Evolutionary conservation across 2,113 vertebrate species (phyloP), one percentile per base, ranked within the genome.

Genomic region (Megalops atlanticus): DNA sequence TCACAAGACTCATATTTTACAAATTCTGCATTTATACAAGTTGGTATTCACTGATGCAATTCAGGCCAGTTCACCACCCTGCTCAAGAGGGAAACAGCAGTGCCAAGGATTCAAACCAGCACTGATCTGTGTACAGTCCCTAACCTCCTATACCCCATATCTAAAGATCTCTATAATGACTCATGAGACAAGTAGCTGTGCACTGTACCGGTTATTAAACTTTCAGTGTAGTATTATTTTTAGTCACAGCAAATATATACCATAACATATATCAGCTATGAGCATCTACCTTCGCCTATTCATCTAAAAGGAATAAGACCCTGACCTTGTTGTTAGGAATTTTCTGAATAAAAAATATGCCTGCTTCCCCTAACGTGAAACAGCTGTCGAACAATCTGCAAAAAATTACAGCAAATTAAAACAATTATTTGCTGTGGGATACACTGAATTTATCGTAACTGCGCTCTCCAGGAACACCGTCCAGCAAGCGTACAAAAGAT

Each of bases 341-440:
- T 92, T 92, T 84, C 85, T 78, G 64, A 43, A 80, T 81, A 87
- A 83, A 64, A 74, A 81, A 84, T 84, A 82, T 78, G 79, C 40
- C 85, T 88, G 86, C 82, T 82, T 15, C 39, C 85, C 83, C 83
- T 93, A 91, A 93, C 84, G 80, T 82, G 88, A 89, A 91, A 87
- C 91, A 93, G 92, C 91, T 92, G 92, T 79, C 79, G 83, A 80
- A 82, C 87, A 85, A 74, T 54, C 47, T 41, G 36, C n/a, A 87
- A 86, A 89, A 87, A 89, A 86, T 85, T 31, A 85, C 82, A 47
- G 33, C 82, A 84, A 89, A 89, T 85, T 88, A 90, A 92, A 92
- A 91, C 88, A 88, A 90, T 92, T 91, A 92, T 91, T 88, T 89
- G 91, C 86, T 91, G 89, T 75, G 83, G 89, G 90, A 91, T 85